phyloP scores from a whole-genome alignment of 2,888 invertebrate genomes.

The Doris montereyensis region DNA sequence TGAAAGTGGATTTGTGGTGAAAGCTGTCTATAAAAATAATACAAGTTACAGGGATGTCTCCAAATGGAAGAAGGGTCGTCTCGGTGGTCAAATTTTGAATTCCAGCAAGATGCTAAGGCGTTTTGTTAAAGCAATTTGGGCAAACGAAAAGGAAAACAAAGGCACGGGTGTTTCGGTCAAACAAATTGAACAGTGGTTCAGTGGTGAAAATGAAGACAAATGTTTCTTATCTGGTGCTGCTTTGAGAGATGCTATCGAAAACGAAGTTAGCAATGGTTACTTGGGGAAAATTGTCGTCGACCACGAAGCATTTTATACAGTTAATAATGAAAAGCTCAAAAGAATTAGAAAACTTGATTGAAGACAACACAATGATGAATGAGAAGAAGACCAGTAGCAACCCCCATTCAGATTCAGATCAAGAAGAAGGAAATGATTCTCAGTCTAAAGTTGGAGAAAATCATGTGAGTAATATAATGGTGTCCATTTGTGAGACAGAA shows the following conservation, averaged over 20 bases:
- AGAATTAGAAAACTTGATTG: too few relatives aligned
- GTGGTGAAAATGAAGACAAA: slow-evolving; percentile 34
- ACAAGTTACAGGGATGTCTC: slow-evolving; percentile 88
- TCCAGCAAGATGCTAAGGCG: slow-evolving; percentile 43
- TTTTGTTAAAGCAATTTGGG: slow-evolving; percentile 37
- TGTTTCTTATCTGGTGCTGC: slow-evolving; percentile 41
- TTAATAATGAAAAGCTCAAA: slow-evolving; percentile 22
- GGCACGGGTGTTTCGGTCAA: slow-evolving; percentile 42
- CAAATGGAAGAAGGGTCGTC: slow-evolving; percentile 78
- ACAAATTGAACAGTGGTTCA: slow-evolving; percentile 34
- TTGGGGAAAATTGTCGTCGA: slow-evolving; percentile 16
- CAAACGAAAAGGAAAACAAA: neutral
- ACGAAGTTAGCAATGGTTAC: slow-evolving; percentile 39
- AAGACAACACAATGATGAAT: too few relatives aligned
- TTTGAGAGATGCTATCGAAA: slow-evolving; percentile 38
- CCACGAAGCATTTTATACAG: neutral
- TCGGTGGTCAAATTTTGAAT: slow-evolving; percentile 52
- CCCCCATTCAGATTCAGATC: too few relatives aligned
- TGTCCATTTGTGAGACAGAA: slow-evolving; percentile 33
- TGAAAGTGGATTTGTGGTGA: slow-evolving; percentile 82
- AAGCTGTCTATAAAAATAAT: slow-evolving; percentile 89
- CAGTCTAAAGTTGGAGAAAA: too few relatives aligned
- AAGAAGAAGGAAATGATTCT: too few relatives aligned
- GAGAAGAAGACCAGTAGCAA: too few relatives aligned
- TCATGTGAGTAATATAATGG: slow-evolving; percentile 1